Evolutionary conservation across 2,113 vertebrate genomes (phyloP).

Genomic region (Diadophis punctatus): DNA sequence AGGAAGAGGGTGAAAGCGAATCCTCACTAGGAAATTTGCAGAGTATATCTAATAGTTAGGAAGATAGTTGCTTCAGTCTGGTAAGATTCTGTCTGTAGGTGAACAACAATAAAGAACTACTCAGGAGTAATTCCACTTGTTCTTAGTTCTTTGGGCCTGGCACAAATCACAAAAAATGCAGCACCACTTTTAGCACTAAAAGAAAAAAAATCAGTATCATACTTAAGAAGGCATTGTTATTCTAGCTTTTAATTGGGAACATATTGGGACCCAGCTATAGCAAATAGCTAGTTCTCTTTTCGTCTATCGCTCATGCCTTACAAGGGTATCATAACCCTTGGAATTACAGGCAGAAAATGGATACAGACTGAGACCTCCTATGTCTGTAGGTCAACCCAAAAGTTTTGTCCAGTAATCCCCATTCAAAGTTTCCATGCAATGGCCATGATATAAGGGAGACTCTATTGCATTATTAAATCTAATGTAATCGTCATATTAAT

Average conservation of each 20-base stretch:
- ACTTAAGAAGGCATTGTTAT: neutral
- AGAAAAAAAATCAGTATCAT: neutral
- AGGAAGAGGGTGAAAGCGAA: neutral
- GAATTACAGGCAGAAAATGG: neutral
- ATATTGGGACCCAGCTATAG: neutral
- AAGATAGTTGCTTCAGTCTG: neutral
- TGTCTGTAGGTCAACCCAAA: neutral
- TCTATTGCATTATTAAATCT: neutral
- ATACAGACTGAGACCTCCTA: neutral
- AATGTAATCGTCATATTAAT: neutral
- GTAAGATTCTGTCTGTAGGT: neutral
- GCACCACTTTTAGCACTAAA: neutral
- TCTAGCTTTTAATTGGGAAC: neutral
- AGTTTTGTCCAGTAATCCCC: neutral
- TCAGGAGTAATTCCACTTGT: neutral
- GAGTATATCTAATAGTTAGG: neutral
- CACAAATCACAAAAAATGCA: neutral
- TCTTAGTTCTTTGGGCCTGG: neutral
- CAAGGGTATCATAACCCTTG: neutral
- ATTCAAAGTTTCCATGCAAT: neutral
- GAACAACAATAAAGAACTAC: neutral
- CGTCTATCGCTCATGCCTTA: neutral
- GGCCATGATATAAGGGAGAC: neutral
- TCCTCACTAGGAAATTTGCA: neutral
- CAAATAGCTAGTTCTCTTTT: neutral